Conservation (phyloP, 2,113 vertebrate genomes). For the Callospermophilus lateralis region DNA sequence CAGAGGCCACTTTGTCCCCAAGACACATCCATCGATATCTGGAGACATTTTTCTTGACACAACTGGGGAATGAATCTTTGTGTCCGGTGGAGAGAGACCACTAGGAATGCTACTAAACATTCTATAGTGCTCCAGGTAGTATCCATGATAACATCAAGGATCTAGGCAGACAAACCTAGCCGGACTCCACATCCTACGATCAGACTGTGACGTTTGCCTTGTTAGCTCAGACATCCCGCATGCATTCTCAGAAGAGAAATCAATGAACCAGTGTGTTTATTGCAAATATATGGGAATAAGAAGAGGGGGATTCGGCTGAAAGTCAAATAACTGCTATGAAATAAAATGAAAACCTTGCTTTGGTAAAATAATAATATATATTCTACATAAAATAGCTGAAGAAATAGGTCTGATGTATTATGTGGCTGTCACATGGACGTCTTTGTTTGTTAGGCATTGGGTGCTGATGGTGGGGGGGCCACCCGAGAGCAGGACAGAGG, state of each 20-base stretch:
- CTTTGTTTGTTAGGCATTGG: neutral
- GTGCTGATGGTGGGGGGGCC: neutral
- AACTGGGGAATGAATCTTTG: neutral
- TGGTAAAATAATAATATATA: neutral
- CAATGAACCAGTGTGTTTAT: neutral
- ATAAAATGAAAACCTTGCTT: neutral
- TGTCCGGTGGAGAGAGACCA: neutral
- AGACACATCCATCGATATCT: neutral
- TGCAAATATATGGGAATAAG: neutral
- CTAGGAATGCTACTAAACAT: neutral
- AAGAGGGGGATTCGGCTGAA: neutral
- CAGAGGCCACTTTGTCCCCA: neutral
- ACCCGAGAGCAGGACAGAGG: neutral
- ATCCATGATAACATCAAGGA: neutral
- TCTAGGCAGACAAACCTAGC: neutral
- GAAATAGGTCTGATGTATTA: neutral
- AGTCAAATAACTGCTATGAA: neutral
- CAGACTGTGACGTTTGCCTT: neutral
- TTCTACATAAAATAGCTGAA: neutral
- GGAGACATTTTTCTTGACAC: neutral
- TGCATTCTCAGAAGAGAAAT: neutral
- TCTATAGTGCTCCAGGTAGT: neutral
- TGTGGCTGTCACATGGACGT: neutral
- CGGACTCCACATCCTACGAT: neutral
- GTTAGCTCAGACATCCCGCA: neutral